Conservation (phyloP, 2,113 vertebrate genomes). For the Mirza zaza region DNA sequence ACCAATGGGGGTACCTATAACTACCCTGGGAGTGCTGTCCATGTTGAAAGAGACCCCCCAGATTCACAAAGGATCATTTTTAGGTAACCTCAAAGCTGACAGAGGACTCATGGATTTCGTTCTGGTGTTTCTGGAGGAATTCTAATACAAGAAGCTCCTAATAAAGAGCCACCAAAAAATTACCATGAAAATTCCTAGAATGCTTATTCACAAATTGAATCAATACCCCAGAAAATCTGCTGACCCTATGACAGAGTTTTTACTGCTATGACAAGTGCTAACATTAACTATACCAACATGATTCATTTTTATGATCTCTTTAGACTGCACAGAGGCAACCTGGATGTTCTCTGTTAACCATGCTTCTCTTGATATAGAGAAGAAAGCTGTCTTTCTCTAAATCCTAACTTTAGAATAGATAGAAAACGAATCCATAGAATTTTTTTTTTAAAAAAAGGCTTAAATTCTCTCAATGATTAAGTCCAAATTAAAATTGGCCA, state of each 20-base stretch:
- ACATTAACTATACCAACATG: neutral
- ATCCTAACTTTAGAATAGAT: neutral
- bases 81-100: neutral
- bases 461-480: neutral
- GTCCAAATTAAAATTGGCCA: neutral
- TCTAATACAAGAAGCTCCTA: neutral
- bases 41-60: no score
- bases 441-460: neutral
- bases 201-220: neutral
- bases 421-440: neutral
- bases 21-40: neutral
- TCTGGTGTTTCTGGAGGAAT: neutral
- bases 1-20: neutral
- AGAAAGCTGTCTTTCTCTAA: neutral
- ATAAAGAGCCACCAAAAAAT: neutral
- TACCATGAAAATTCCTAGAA: neutral
- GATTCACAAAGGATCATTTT: neutral
- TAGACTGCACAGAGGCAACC: neutral
- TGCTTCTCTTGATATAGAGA: neutral
- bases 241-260: neutral
- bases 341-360: neutral
- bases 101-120: neutral
- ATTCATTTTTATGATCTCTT: neutral
- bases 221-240: neutral
- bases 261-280: neutral